phyloP scores from a whole-genome alignment of 2,888 invertebrate genomes.

The Himalopsyche japonica region DNA sequence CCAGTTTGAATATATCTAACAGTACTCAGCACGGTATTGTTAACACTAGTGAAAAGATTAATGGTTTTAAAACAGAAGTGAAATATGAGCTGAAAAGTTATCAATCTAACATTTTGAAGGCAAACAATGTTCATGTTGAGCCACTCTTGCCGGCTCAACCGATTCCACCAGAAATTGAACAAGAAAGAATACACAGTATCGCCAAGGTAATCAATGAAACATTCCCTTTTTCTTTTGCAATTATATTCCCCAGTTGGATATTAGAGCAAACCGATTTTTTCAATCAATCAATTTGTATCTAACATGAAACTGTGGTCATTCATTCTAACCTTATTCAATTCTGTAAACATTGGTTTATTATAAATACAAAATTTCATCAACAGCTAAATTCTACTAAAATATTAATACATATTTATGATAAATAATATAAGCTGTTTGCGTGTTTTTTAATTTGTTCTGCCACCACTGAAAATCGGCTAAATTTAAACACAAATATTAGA shows the following conservation, averaged over 20 bases:
- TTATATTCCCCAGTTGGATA: neutral
- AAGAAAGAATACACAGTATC: slow-evolving; percentile 79
- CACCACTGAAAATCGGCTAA: no score
- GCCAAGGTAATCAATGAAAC: slow-evolving; percentile 66
- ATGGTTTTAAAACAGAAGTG: slow-evolving; percentile 10
- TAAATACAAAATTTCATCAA: no score
- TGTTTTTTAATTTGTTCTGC: no score
- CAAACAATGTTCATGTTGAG: slow-evolving; percentile 54
- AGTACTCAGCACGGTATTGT: slow-evolving; percentile 44
- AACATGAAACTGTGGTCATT: neutral
- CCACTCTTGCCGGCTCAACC: slow-evolving; percentile 68
- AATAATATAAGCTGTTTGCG: no score
- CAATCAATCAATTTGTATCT: slow-evolving; percentile 10
- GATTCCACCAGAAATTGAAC: slow-evolving; percentile 81
- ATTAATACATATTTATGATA: no score
- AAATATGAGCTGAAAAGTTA: slow-evolving; percentile 18
- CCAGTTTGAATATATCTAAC: slow-evolving; percentile 49
- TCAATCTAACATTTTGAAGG: slow-evolving; percentile 45
- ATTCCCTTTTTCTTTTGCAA: neutral
- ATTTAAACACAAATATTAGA: no score
- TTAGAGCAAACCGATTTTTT: neutral
- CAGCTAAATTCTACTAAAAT: no score
- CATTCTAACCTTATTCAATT: no score
- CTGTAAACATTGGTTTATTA: no score
- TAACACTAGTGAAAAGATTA: slow-evolving; percentile 22